Percentiles rank a stretch among this genome's conserved stretches.
phyloP scores from a whole-genome alignment of 1,140 invertebrate genomes.

The Cherax quadricarinatus region DNA sequence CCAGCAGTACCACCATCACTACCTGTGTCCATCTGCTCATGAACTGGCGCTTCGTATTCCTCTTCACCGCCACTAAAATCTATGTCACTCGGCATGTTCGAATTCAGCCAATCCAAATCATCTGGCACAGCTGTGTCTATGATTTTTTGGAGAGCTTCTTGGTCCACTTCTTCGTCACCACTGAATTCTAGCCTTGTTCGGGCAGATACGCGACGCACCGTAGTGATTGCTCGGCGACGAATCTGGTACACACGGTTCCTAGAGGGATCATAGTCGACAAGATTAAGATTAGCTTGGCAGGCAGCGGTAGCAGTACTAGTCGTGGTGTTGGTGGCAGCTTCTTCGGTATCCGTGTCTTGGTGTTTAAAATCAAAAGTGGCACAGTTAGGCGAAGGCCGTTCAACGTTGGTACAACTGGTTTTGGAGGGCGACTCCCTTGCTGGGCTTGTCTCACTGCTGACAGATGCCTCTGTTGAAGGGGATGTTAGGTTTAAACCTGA shows the following conservation, averaged over 20 bases:
- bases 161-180: constrained; percentile 73
- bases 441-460: constrained; percentile 22
- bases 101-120: constrained; percentile 73
- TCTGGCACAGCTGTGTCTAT: constrained; percentile 73
- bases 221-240: constrained; percentile 84
- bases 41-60: constrained; percentile 51
- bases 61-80: constrained; percentile 69
- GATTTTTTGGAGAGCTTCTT: constrained; percentile 71
- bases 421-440: constrained; percentile 62
- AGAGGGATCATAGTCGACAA: constrained; percentile 76
- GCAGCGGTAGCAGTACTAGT: constrained; percentile 73
- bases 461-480: constrained; percentile 26
- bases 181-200: constrained; percentile 68
- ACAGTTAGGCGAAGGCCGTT: constrained; percentile 87
- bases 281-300: constrained; percentile 68
- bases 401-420: constrained; percentile 77
- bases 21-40: constrained; percentile 68
- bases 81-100: constrained; percentile 62
- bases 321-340: constrained; percentile 74
- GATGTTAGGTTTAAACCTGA: constrained; percentile 75
- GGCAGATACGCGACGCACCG: constrained; percentile 70
- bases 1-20: constrained; percentile 74
- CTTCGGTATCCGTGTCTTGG: constrained; percentile 88
- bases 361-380: constrained; percentile 91
- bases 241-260: constrained; percentile 81